These are phyloP conservation scores for Sesamia nonagrioides DNA, from an alignment of 1,140 invertebrate species.

Conservation along the genomic window DNA sequence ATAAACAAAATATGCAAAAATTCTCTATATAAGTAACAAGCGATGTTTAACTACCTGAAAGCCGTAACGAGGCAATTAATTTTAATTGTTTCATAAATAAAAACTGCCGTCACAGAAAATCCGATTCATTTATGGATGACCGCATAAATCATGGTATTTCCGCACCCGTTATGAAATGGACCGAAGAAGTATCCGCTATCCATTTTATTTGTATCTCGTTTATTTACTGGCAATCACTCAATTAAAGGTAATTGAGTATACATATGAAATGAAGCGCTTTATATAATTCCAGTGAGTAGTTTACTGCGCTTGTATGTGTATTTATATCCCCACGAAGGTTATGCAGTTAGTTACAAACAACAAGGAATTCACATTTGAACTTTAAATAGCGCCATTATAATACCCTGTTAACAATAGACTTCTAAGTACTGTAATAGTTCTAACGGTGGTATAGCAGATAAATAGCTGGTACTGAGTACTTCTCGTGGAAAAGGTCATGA, in stretches of 20 bases:
- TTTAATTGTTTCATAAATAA: conserved; percentile 51
- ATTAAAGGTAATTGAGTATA: conserved; percentile 29
- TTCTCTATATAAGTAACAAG: conserved; percentile 30
- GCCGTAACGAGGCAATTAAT: conserved; percentile 40
- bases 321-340: not conserved
- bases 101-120: conserved; percentile 35
- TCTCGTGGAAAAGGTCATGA: too few species aligned
- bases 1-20: conserved; percentile 12
- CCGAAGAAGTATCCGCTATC: conserved; percentile 42
- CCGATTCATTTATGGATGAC: conserved; percentile 48
- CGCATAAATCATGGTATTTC: conserved; percentile 47
- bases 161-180: conserved; percentile 47
- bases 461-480: not conserved
- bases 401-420: not conserved
- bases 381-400: not conserved
- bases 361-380: not conserved
- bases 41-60: conserved; percentile 38
- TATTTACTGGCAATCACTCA: conserved; percentile 44
- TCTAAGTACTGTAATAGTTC: not conserved
- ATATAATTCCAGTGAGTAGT: not conserved
- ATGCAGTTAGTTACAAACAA: not conserved
- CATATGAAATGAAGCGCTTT: not conserved
- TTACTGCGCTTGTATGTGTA: not conserved
- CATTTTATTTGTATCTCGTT: conserved; percentile 43
- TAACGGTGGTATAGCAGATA: not conserved